phyloP scores from a whole-genome alignment of 2,113 vertebrate genomes.

The Noturus placidus region DNA sequence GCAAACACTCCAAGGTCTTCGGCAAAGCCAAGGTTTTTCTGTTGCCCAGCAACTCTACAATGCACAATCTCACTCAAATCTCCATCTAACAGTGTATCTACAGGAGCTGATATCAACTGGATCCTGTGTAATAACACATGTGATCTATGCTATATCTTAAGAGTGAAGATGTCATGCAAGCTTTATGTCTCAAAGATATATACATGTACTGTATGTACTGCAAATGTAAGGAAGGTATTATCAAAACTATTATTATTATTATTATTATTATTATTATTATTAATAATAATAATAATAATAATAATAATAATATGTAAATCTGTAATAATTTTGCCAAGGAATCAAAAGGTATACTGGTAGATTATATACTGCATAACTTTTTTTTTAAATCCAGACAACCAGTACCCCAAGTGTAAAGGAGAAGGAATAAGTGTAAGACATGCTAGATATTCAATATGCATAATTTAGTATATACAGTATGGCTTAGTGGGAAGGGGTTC shows the following conservation, averaged over 20 bases:
- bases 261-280: background rate
- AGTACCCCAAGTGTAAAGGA: background rate
- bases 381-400: too few species aligned
- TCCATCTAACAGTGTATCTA: background rate
- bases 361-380: background rate
- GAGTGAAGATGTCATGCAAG: background rate
- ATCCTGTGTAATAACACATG: background rate
- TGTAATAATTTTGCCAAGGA: background rate
- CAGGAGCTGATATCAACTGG: background rate
- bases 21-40: background rate
- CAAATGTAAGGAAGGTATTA: background rate
- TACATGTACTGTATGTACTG: too few species aligned
- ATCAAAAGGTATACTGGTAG: background rate
- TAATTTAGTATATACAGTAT: background rate
- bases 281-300: too few species aligned
- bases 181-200: background rate
- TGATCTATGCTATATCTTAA: background rate
- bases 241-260: background rate
- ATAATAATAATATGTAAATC: background rate
- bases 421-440: background rate
- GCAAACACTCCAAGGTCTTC: background rate
- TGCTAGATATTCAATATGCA: background rate
- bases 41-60: conserved; percentile 10
- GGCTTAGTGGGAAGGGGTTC: too few species aligned
- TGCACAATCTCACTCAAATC: background rate